Evolutionary conservation across 2,888 invertebrate genomes (phyloP), one percentile per base, ranked within the genome.

Genomic region (Amphipyra tragopoginis): DNA sequence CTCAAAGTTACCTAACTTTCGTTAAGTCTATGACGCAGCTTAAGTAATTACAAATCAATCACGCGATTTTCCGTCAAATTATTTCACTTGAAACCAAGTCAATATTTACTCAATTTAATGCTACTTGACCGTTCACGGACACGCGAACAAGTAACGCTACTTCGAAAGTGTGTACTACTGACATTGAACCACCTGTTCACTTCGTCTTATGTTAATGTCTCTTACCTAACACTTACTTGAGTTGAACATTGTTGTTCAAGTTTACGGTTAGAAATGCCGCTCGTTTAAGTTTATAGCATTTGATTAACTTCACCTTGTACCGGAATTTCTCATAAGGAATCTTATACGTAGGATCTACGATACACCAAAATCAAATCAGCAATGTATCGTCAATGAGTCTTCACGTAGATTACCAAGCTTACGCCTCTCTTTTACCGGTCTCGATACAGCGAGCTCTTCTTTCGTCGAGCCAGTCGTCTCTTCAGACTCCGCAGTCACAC

Each of bases 161-260:
- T 69, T 82, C 65, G 77, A 83, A 83, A 84, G 76, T 75, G 65
- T 68, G 54, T 75, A 79, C 75, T 74, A 60, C 71, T 68, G 84
- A 77, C 85, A 85, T 85, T 85, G 85, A 85, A 84, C 77, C 69
- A 71, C 61, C 55, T 65, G 63, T 51, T 56, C 55, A 63, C 56
- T 66, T 62, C 48, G 57, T 72, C 65, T 75, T 73, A 81, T 79
- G 77, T 73, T 80, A 79, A 82, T 76, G 52, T 49, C 45, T 72
- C 65, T 80, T 78, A 79, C 70, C 65, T 71, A 77, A 80, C 66
- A 77, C 58, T 76, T 69, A 65, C 53, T 65, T 68, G 66, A 67
- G 52, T 55, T 62, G 10, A 58, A 58, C 47, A 52, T 51, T 65
- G 49, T 72, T 77, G 54, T 75, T 79, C 66, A 77, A 77, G 80